These are phyloP conservation scores for Aspidapion aeneum DNA, from an alignment of 2,888 invertebrate genomes.

Conservation along the genomic window DNA sequence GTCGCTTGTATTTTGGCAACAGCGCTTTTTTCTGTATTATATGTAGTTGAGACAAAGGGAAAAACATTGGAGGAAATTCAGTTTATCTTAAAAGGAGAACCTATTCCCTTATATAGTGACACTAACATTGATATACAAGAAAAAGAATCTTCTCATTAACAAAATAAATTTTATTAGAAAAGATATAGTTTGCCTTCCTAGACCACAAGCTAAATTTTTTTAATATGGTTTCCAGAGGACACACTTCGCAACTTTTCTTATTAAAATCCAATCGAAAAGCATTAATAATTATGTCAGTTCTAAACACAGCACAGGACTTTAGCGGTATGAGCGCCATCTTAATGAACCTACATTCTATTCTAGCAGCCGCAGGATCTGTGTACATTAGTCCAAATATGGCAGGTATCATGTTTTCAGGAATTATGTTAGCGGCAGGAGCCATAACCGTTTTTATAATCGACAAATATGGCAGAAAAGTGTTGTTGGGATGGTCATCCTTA, in stretches of 20 bases:
- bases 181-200: too few relatives aligned
- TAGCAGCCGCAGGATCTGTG: constrained; percentile 37
- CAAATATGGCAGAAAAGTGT: constrained; percentile 40
- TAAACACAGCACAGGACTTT: constrained; percentile 44
- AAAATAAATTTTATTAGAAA: too few relatives aligned
- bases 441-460: constrained; percentile 40
- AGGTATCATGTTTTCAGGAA: constrained; percentile 40
- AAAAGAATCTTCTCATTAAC: too few relatives aligned
- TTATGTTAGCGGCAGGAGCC: constrained; percentile 41
- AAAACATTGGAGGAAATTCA: constrained; percentile 45
- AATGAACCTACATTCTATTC: constrained; percentile 45
- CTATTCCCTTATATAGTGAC: neutral
- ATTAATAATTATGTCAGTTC: constrained; percentile 42
- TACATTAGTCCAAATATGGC: constrained; percentile 33
- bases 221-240: too few relatives aligned
- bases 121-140: too few relatives aligned
- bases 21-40: constrained; percentile 39
- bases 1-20: constrained; percentile 38
- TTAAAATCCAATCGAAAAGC: constrained; percentile 44
- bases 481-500: constrained; percentile 39
- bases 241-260: constrained; percentile 32
- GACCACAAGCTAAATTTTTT: too few relatives aligned
- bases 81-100: constrained; percentile 40
- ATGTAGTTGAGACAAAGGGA: constrained; percentile 43
- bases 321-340: constrained; percentile 46